Evolutionary conservation across 2,888 invertebrate species (phyloP).

Genomic region (Alloscopus bannaensis): DNA sequence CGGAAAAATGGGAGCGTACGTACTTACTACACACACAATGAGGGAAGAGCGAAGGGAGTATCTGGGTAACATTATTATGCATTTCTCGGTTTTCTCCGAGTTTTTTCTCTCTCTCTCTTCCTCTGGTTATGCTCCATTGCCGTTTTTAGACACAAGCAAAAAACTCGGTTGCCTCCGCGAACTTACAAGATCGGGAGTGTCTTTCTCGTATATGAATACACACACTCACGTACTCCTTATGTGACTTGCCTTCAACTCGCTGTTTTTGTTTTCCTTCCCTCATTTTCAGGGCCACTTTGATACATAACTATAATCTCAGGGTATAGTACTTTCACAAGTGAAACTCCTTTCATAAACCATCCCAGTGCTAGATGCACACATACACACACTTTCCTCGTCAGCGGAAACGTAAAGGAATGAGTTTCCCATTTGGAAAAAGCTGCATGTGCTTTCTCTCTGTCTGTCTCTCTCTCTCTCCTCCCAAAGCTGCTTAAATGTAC

Average conservation of each 20-base stretch:
- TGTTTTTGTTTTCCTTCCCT: background rate
- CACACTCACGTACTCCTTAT: background rate
- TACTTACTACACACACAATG: background rate
- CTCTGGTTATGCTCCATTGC: background rate
- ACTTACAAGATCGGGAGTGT: constrained; percentile 6
- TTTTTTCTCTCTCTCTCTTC: background rate
- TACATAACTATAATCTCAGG: too few species aligned
- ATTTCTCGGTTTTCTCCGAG: constrained; percentile 19
- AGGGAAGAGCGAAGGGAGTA: background rate
- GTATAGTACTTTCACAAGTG: background rate
- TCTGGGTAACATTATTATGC: background rate
- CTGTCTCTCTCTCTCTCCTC: background rate
- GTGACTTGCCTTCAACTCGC: background rate
- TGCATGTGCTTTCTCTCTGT: background rate
- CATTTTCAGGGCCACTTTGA: constrained; percentile 2
- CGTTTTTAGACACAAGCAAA: constrained; percentile 47
- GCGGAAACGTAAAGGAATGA: background rate
- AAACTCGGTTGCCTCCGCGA: constrained; percentile 6
- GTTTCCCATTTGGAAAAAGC: background rate
- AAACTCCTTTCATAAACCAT: too few species aligned
- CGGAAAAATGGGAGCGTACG: background rate
- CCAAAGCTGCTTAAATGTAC: constrained; percentile 11
- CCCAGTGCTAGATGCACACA: too few species aligned
- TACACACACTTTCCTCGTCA: background rate
- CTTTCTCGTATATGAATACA: background rate